Evolutionary conservation across 2,888 invertebrate species (phyloP), one percentile per base, ranked within the genome.

Genomic region (Phania funesta): DNA sequence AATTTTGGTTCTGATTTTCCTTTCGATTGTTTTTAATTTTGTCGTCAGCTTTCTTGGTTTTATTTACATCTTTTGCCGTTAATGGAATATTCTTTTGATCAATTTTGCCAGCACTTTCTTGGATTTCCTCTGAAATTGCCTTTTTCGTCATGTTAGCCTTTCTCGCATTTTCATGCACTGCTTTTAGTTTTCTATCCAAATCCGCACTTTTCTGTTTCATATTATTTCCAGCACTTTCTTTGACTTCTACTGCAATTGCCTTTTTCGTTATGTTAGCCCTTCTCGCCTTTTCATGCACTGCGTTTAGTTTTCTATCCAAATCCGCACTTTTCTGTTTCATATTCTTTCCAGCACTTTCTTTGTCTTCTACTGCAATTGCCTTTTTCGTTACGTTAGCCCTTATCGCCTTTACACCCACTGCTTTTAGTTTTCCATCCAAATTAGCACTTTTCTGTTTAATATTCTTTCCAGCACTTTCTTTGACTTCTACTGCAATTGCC

Each of bases 1-100:
- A 16, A 13, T 82, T 56, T 52, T 77, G 52, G 11, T 46, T 56
- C 79, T 73, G 11, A 76, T 64, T 60, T 70, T 41, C 4, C 29
- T 67, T 54, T 71, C 83, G 6, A 67, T 70, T 52, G 7, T 20
- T 13, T n/a, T 16, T 26, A 18, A 22, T 38, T 26, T 22, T n/a
- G 5, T 1, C 11, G 9, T 2, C 16, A 3, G 22, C 24, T 38
- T 24, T 26, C 9, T 24, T 50, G 5, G 2, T 41, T 38, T 60
- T 79, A 13, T 11, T 71, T 56, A 3, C 26, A 9, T 3, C 18
- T 44, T 78, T 64, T 46, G 13, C 18, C 3, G 1, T 11, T 11
- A 29, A 3, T 44, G 2, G 11, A 26, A 3, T 26, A 44, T 44
- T 60, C 16, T 16, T 26, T 41, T 41, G n/a, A n/a, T 0, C 38